phyloP scores from a whole-genome alignment of 2,797 vertebrate species.

The Pantherophis vulpinus region DNA sequence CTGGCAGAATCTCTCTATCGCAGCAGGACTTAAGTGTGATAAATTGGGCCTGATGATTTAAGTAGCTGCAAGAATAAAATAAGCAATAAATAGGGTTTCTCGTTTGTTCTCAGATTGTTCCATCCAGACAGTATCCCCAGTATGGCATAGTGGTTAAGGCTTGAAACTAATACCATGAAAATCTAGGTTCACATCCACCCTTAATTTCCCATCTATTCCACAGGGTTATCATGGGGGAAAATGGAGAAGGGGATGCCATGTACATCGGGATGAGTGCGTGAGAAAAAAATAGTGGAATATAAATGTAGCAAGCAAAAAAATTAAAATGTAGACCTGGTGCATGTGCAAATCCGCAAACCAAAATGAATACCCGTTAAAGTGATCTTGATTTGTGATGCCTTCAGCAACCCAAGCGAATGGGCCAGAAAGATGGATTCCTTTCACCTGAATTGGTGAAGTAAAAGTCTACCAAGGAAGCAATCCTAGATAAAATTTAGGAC shows the following conservation, averaged over 20 bases:
- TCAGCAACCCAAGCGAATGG: not conserved
- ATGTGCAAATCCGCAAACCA: not conserved
- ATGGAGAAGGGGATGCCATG: not conserved
- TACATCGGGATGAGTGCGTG: not conserved
- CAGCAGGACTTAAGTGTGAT: not conserved
- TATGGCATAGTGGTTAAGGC: not conserved
- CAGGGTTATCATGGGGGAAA: not conserved
- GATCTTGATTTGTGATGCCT: not conserved
- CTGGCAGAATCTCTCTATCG: not conserved
- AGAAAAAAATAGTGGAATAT: not conserved
- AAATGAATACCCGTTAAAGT: not conserved
- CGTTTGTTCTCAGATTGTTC: not conserved
- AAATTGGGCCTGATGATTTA: fast-evolving
- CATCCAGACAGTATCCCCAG: not conserved
- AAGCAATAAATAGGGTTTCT: not conserved
- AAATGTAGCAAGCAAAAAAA: not conserved
- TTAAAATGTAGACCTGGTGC: no score
- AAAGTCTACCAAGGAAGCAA: not conserved
- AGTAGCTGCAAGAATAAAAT: not conserved
- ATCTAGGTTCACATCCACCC: not conserved
- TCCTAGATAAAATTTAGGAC: not conserved
- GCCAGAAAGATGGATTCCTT: not conserved
- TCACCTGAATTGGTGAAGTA: not conserved
- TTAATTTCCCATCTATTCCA: not conserved
- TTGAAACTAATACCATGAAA: not conserved